Conservation (phyloP, 2,113 vertebrate species). For the Cavia aperea region DNA sequence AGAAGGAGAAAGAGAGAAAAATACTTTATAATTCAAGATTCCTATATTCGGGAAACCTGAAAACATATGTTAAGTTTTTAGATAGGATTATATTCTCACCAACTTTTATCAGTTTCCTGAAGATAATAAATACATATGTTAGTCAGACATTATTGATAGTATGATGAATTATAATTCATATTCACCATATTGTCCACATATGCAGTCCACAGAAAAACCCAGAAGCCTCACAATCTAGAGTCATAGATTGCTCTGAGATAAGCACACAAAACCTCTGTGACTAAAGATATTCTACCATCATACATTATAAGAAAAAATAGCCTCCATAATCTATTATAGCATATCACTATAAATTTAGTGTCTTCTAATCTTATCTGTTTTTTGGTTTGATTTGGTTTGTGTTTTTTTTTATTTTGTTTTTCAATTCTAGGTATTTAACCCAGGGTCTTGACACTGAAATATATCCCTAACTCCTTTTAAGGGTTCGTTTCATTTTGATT, state of each 20-base stretch:
- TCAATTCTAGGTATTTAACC: not conserved
- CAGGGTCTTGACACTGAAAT: not conserved
- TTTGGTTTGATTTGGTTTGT: not conserved
- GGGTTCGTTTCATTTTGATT: not conserved
- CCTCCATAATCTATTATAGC: not conserved
- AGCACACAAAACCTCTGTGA: not conserved
- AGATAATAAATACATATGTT: not conserved
- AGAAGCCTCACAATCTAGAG: not conserved
- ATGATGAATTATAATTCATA: not conserved
- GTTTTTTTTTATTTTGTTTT: not conserved
- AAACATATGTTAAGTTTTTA: conserved; percentile 11
- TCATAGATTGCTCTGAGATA: not conserved
- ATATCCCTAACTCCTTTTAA: not conserved
- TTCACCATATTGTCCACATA: not conserved
- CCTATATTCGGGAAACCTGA: not conserved
- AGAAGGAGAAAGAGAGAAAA: not conserved
- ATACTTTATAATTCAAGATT: not conserved
- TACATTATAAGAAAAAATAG: not conserved
- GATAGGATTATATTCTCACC: not conserved
- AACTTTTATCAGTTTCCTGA: not conserved
- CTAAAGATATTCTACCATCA: not conserved
- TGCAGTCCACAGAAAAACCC: not conserved
- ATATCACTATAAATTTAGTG: not conserved
- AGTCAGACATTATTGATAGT: not conserved
- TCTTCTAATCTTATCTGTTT: not conserved